A percentile compares a stretch with the other conserved stretches of the same genome.
Evolutionary conservation across 1,140 invertebrate species (phyloP).

Genomic region (Eufriesea mexicana): DNA sequence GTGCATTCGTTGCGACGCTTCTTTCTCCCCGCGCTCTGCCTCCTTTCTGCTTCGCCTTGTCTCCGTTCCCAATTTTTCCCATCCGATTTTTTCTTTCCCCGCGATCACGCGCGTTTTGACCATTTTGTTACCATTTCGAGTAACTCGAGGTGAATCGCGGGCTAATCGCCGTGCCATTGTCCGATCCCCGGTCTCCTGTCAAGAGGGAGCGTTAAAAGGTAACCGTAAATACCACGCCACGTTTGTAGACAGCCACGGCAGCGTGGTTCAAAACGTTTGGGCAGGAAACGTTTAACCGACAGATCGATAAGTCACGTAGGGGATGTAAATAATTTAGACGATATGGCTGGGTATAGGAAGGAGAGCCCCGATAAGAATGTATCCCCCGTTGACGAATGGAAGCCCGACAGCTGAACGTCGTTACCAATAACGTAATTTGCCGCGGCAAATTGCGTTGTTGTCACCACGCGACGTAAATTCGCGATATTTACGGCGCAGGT

Average conservation of each 20-base stretch:
- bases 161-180: no score
- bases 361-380: not conserved
- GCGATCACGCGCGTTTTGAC: not conserved
- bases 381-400: not conserved
- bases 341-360: not conserved
- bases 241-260: no score
- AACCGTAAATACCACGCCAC: not conserved
- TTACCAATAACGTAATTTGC: slow-evolving; percentile 33
- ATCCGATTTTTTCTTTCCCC: no score
- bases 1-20: not conserved
- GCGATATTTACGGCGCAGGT: not conserved
- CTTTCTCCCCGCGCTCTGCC: not conserved
- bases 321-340: slow-evolving; percentile 39
- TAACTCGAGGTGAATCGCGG: no score
- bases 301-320: slow-evolving; percentile 37
- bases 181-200: no score
- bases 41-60: no score
- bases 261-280: slow-evolving; percentile 8
- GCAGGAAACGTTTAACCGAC: slow-evolving; percentile 2
- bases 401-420: not conserved
- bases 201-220: not conserved
- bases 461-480: not conserved
- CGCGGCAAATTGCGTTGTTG: not conserved
- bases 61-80: no score
- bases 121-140: no score